Evolutionary conservation across 2,797 vertebrate species (phyloP).

Genomic region (Smutsia gigantea): DNA sequence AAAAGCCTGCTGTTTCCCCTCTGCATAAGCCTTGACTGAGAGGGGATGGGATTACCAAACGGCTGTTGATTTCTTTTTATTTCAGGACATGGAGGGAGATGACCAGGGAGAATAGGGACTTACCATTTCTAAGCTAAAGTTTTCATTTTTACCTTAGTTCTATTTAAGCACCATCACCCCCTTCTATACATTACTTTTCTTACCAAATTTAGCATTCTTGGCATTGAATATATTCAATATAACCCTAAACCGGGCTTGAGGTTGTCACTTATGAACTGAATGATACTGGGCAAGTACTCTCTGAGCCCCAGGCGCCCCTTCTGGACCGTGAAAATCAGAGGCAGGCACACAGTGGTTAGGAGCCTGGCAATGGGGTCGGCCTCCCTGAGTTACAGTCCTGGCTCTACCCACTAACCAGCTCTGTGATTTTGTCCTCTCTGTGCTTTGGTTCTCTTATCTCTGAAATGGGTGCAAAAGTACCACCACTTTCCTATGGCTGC

Average conservation of each 20-base stretch:
- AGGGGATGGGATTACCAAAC: neutral
- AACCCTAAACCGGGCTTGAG: neutral
- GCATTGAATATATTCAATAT: neutral
- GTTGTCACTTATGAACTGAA: neutral
- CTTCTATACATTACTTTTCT: neutral
- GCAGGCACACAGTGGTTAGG: accelerated
- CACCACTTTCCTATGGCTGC: neutral
- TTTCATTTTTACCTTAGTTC: neutral
- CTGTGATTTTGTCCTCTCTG: neutral
- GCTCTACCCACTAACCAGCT: neutral
- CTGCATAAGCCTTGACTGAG: neutral
- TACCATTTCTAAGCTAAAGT: neutral
- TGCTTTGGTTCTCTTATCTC: neutral
- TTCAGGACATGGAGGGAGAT: neutral
- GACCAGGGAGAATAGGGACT: neutral
- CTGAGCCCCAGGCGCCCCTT: neutral
- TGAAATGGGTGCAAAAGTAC: neutral
- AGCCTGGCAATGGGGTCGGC: neutral
- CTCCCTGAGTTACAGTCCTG: neutral
- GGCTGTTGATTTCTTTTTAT: neutral
- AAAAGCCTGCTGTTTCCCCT: neutral
- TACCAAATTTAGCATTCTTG: neutral
- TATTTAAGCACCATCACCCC: neutral
- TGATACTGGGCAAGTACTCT: neutral
- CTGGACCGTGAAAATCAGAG: too few relatives aligned